Evolutionary conservation across 2,797 vertebrate species (phyloP).

Genomic region (Sciurus carolinensis): DNA sequence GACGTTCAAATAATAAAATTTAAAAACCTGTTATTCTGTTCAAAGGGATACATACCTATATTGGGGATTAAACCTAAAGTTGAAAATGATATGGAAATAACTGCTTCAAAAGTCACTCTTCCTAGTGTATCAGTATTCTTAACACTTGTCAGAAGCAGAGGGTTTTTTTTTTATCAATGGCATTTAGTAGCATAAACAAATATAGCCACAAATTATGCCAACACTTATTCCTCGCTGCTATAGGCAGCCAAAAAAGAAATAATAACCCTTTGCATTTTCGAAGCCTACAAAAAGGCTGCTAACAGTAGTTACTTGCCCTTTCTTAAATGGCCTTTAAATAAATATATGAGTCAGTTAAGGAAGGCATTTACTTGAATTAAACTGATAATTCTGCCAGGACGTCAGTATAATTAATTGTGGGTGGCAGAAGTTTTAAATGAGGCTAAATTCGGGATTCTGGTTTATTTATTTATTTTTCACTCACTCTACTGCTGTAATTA

Average conservation of each 20-base stretch:
- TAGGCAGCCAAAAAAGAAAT: slow-evolving; percentile 42
- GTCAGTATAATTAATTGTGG: slow-evolving; percentile 82
- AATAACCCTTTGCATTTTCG: slow-evolving; percentile 63
- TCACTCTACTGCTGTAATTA: slow-evolving; percentile 56
- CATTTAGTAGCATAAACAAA: slow-evolving; percentile 63
- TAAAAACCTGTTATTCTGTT: slow-evolving; percentile 48
- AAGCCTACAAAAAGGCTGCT: slow-evolving; percentile 75
- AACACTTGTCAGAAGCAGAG: background rate
- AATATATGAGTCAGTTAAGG: slow-evolving; percentile 84
- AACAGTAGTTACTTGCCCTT: slow-evolving; percentile 75
- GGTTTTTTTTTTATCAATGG: slow-evolving; percentile 60
- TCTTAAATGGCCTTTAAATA: slow-evolving; percentile 84
- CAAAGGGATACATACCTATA: background rate
- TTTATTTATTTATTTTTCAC: slow-evolving; percentile 78
- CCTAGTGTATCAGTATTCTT: background rate
- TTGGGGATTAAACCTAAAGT: slow-evolving; percentile 34
- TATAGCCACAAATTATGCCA: slow-evolving; percentile 68
- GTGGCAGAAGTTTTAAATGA: slow-evolving; percentile 82
- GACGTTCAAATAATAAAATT: background rate
- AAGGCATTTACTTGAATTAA: slow-evolving; percentile 85
- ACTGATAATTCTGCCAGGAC: slow-evolving; percentile 79
- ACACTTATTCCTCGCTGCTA: slow-evolving; percentile 72
- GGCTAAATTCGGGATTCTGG: slow-evolving; percentile 78
- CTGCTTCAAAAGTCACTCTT: slow-evolving; percentile 34
- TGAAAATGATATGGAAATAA: slow-evolving; percentile 58